Evolutionary conservation across 2,888 invertebrate species (phyloP), one percentile per base, ranked within the genome.

Genomic region (Tetragonula carbonaria): DNA sequence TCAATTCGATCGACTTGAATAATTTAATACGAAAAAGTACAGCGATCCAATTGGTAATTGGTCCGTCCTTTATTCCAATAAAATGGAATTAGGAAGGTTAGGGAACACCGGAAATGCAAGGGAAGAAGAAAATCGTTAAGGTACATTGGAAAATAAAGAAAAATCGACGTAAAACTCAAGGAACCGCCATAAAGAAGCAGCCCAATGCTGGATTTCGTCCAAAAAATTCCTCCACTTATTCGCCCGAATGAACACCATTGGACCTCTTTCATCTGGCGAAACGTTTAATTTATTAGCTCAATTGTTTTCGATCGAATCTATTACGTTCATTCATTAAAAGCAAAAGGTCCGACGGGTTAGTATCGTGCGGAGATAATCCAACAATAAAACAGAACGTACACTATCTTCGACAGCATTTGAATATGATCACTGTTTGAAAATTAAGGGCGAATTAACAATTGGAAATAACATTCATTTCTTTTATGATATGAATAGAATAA

Each of bases 141-240:
- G 23, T 72, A 14, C 71, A 28, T 11, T 8, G 23, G n/a, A 38
- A 45, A n/a, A 6, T 23, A n/a, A 33, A 21, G 28, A 16, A 8
- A 33, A 13, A 53, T 79, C 68, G 23, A n/a, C n/a, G 21, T 59
- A 45, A 62, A 74, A 51, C 23, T 74, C 28, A 23, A n/a, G 4
- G 33, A 21, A 55, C 28, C 16, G n/a, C 74, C n/a, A 71, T 65
- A 55, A 53, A 63, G 65, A 23, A 70, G 57, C 4, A 5, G n/a
- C 38, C n/a, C 3, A 14, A 33, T 53, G 28, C 16, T 76, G 72
- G 76, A 67, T 72, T 51, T 59, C 38, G 59, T 71, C 66, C 71
- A 80, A 77, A 76, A 66, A 53, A 59, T 79, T 4, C 23, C 21
- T 5, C 45, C 68, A 14, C 74, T 62, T 79, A 67, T 62, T 21